Evolutionary conservation across 2,888 invertebrate species (phyloP), one percentile per base, ranked within the genome.

Genomic region (Platycheirus albimanus): DNA sequence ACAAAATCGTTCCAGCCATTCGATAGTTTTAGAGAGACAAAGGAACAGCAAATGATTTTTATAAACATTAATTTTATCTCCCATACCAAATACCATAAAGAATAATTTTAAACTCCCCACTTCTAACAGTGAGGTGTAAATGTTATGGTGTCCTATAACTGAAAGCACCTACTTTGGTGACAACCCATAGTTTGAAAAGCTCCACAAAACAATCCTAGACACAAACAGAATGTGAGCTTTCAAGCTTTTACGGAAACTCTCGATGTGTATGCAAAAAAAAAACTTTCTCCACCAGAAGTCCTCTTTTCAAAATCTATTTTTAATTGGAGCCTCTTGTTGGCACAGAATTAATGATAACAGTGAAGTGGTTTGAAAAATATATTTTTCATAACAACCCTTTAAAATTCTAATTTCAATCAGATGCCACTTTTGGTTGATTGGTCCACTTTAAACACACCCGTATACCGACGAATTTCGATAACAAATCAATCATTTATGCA

Each of bases 401-500:
- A 41, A 61, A 66, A 66, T 54, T 67, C 49, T 8, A 15, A 47
- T 24, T 72, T 81, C 61, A 66, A 81, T 63, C 71, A 76, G 54
- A 19, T 41, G 52, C 51, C 45, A 47, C 36, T 17, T 17, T 52
- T 38, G 36, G 15, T 56, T 36, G 17, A 45, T 45, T 72, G 52
- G 10, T 20, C 66, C 30, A n/a, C n/a, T 58, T 49, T 58, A 2
- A 45, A 20, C 33, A 11, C 17, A n/a, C 33, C n/a, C 30, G 6
- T 19, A 20, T 51, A 33, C 43, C 13, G 6, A 70, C 17, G n/a
- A 20, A 51, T 64, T 75, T 49, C 36, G 15, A 13, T 24, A 71
- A 15, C 49, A 67, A 77, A 81, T 81, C 61, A 77, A 81, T 72
- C 80, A 81, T 71, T 61, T 47, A 66, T 71, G 58, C 13, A 51